Conservation (phyloP, 2,888 invertebrate genomes). For the Brenthis hecate region DNA sequence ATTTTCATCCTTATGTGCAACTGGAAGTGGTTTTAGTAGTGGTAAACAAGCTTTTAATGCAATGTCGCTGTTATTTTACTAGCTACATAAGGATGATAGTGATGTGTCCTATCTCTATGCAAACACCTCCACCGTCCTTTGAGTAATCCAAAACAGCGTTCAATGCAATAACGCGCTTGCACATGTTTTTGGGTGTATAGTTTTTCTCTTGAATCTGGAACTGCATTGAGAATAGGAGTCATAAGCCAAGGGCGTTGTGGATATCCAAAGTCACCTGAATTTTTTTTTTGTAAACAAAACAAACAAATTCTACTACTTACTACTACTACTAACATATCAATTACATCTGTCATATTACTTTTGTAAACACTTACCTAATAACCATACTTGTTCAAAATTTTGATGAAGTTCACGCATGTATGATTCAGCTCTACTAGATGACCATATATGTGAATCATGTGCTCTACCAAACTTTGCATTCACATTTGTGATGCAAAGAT, state of each 20-base stretch:
- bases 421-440: slow-evolving; percentile 31
- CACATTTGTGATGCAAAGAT: background rate
- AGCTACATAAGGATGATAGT: too few relatives aligned
- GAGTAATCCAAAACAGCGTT: too few relatives aligned
- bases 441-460: slow-evolving; percentile 39
- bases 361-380: slow-evolving; percentile 32
- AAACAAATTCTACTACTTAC: too few relatives aligned
- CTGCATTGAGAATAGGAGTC: slow-evolving; percentile 22
- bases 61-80: background rate
- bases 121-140: too few relatives aligned
- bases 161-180: background rate
- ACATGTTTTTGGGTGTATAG: background rate
- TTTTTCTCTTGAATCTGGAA: slow-evolving; percentile 8
- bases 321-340: too few relatives aligned
- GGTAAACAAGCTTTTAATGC: background rate
- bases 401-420: slow-evolving; percentile 35
- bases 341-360: background rate
- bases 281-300: slow-evolving; percentile 3
- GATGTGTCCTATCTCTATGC: too few relatives aligned
- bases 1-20: background rate
- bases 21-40: background rate
- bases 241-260: slow-evolving; percentile 20
- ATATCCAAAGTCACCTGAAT: slow-evolving; percentile 23
- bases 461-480: slow-evolving; percentile 25
- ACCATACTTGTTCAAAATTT: slow-evolving; percentile 38